Percentiles rank a stretch among this genome's conserved stretches.
These are phyloP conservation scores for Volucella zonaria DNA, from an alignment of 2,888 invertebrate species.

Conservation along the genomic window DNA sequence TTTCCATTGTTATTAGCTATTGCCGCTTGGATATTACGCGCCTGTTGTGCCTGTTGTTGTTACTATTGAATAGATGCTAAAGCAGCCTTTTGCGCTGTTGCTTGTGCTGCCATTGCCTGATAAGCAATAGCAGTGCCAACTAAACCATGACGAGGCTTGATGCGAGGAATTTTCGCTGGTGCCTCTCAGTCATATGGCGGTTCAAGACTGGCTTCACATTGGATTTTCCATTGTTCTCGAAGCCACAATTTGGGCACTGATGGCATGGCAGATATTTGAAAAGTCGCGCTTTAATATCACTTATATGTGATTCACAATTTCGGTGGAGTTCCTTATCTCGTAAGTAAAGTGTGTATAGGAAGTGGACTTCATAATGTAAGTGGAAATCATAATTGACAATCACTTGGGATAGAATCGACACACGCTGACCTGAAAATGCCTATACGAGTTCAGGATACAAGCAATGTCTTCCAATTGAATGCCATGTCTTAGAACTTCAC, in stretches of 20 bases:
- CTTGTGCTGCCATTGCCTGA: constrained; percentile 83
- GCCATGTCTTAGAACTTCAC: too few relatives aligned
- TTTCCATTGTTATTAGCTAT: constrained; percentile 75
- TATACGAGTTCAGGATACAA: too few relatives aligned
- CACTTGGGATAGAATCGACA: too few relatives aligned
- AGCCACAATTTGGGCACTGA: constrained; percentile 96
- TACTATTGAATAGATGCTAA: constrained; percentile 81
- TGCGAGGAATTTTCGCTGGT: constrained; percentile 93
- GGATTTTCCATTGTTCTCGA: constrained; percentile 96
- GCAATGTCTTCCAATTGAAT: too few relatives aligned
- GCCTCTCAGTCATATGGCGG: constrained; percentile 96
- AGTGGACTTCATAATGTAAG: too few relatives aligned
- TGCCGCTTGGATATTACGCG: constrained; percentile 80
- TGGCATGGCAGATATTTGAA: constrained; percentile 94
- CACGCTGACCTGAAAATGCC: too few relatives aligned
- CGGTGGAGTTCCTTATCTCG: constrained; percentile 92
- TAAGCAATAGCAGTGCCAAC: constrained; percentile 83
- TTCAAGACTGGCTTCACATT: constrained; percentile 91
- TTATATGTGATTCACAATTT: constrained; percentile 96
- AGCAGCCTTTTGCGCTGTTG: constrained; percentile 82
- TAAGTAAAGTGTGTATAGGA: constrained; percentile 83
- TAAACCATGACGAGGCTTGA: constrained; percentile 82
- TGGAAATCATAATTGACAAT: too few relatives aligned
- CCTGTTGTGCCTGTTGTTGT: constrained; percentile 79
- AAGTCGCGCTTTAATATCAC: constrained; percentile 90